These are phyloP conservation scores for Sepiola atlantica DNA, from an alignment of 2,888 invertebrate species.

Conservation along the genomic window DNA sequence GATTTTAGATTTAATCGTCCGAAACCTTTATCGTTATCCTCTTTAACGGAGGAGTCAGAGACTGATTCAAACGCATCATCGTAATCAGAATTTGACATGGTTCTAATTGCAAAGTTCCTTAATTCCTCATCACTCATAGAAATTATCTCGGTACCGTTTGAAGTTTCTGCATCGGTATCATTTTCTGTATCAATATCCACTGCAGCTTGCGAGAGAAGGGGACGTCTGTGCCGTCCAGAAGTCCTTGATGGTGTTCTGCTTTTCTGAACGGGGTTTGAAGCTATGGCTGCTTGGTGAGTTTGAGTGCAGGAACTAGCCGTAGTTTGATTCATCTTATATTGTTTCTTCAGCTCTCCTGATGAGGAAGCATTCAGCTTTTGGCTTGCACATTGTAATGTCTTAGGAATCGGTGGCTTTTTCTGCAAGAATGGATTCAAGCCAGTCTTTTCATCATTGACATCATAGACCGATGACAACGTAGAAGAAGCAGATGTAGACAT, in stretches of 20 bases:
- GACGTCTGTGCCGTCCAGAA: not conserved
- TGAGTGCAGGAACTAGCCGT: not conserved
- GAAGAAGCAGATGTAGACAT: not conserved
- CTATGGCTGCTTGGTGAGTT: not conserved
- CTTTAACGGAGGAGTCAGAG: not conserved
- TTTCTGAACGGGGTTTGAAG: not conserved
- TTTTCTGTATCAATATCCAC: constrained; percentile 32
- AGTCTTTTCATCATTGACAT: not conserved
- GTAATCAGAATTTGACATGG: not conserved
- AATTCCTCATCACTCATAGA: constrained; percentile 33
- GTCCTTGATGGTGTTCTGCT: not conserved
- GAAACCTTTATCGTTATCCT: not conserved
- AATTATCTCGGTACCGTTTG: constrained; percentile 1
- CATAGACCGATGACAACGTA: not conserved
- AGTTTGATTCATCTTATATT: not conserved
- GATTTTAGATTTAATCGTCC: not conserved
- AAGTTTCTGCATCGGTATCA: constrained; percentile 3
- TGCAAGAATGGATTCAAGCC: not conserved
- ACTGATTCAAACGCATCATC: constrained; percentile 6
- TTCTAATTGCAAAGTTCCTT: not conserved
- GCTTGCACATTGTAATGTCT: not conserved
- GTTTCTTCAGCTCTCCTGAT: not conserved
- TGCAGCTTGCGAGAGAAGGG: not conserved
- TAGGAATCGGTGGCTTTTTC: not conserved
- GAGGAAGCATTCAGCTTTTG: not conserved